phyloP scores from a whole-genome alignment of 2,113 vertebrate genomes.

The Zootoca vivipara region DNA sequence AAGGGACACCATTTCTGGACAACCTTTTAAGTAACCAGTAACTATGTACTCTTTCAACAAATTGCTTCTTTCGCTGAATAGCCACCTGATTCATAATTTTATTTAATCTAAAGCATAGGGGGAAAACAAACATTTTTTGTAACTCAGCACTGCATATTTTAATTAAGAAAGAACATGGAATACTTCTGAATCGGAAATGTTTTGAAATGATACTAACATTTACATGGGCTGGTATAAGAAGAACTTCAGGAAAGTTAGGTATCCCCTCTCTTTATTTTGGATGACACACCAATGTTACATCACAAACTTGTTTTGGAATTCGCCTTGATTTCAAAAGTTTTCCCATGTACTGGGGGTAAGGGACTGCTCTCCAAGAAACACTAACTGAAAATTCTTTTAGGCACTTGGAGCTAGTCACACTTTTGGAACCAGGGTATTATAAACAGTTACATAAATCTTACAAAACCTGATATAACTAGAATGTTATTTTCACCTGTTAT shows the following conservation, averaged over 20 bases:
- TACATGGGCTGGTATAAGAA: background rate
- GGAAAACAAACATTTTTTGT: constrained; percentile 35
- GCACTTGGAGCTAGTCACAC: background rate
- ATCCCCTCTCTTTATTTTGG: too few species aligned
- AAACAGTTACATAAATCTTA: background rate
- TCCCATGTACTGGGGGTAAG: background rate
- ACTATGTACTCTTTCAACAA: constrained; percentile 93
- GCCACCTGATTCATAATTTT: constrained; percentile 96
- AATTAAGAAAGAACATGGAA: background rate
- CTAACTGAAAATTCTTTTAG: background rate
- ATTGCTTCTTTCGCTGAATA: constrained; percentile 93
- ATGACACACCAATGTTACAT: background rate
- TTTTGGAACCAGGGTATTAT: background rate
- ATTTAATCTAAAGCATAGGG: constrained; percentile 86
- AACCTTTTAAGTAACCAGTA: constrained; percentile 97
- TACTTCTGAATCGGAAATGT: background rate
- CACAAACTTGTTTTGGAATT: background rate
- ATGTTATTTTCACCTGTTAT: background rate
- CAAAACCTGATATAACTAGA: background rate
- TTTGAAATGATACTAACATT: background rate
- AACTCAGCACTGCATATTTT: background rate
- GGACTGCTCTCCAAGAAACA: background rate
- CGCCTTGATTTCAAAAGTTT: background rate
- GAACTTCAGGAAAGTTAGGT: background rate
- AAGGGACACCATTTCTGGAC: constrained; percentile 91